Evolutionary conservation across 92 coral and sea anemone species (phyloP).

Genomic region (Nematostella vectensis): DNA sequence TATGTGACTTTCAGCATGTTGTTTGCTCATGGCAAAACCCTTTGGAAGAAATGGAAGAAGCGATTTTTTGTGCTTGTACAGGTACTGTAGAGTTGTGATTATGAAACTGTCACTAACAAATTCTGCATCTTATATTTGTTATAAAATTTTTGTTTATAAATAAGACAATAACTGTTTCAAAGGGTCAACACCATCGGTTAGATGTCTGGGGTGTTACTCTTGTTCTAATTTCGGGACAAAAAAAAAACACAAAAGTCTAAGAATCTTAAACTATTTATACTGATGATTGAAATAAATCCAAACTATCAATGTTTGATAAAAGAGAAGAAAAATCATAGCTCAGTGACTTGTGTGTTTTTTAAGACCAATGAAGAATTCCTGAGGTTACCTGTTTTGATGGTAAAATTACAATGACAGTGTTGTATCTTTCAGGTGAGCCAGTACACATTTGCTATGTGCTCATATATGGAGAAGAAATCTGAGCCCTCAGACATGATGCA

Average conservation of each 20-base stretch:
- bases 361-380: background rate
- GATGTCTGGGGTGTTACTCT: too few relatives aligned
- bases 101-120: constrained; percentile 2
- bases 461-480: constrained; percentile 83
- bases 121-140: too few relatives aligned
- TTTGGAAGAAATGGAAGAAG: constrained; percentile 93
- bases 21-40: constrained; percentile 72
- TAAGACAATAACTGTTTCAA: too few relatives aligned
- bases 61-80: constrained; percentile 78
- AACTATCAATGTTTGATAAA: background rate
- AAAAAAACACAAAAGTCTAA: too few relatives aligned
- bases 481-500: constrained; percentile 96
- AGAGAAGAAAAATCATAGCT: background rate
- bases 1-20: constrained; percentile 57
- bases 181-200: too few relatives aligned
- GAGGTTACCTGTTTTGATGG: too few relatives aligned
- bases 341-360: background rate
- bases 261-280: too few relatives aligned
- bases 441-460: constrained; percentile 90
- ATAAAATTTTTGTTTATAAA: too few relatives aligned
- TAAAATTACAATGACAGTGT: too few relatives aligned
- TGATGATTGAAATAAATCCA: too few relatives aligned
- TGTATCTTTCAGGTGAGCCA: constrained; percentile 70
- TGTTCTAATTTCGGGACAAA: too few relatives aligned
- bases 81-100: constrained; percentile 20